Evolutionary conservation across 2,888 invertebrate genomes (phyloP).

Genomic region (Entomobrya multifasciata): DNA sequence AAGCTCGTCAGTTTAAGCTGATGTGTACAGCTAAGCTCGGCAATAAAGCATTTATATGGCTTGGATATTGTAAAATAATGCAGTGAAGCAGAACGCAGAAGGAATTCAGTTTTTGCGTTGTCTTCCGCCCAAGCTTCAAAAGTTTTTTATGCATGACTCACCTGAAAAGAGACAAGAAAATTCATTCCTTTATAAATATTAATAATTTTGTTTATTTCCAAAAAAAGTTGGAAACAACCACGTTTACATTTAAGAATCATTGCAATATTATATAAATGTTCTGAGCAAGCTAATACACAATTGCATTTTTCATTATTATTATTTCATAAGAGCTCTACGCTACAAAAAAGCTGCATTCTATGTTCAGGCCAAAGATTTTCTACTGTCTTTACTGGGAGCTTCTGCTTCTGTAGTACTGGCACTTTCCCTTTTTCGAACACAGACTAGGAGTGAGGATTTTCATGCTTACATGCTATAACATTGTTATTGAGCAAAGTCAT

Average conservation of each 20-base stretch:
- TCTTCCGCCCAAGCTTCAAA: constrained; percentile 33
- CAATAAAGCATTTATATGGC: neutral
- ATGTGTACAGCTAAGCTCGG: neutral
- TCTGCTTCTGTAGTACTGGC: constrained; percentile 2
- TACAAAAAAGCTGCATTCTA: no score
- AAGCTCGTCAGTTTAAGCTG: neutral
- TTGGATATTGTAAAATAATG: constrained; percentile 25
- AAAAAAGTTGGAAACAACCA: constrained; percentile 29
- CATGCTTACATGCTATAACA: constrained; percentile 42
- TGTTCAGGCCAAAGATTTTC: no score
- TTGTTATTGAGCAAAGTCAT: constrained; percentile 23
- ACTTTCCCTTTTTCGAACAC: neutral
- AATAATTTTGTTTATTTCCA: constrained; percentile 56
- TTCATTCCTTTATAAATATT: constrained; percentile 59
- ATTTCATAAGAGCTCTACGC: constrained; percentile 18
- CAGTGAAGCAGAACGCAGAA: constrained; percentile 17
- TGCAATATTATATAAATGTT: neutral
- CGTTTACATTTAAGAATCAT: neutral
- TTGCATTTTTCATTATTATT: constrained; percentile 49
- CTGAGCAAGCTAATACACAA: constrained; percentile 5
- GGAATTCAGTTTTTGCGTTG: constrained; percentile 7
- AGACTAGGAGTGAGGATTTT: constrained; percentile 25
- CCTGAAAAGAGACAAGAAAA: constrained; percentile 61
- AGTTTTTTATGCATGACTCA: constrained; percentile 51
- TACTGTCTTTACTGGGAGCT: neutral